Conservation (phyloP, 1,140 invertebrate species). For the Drosophila mauritiana region DNA sequence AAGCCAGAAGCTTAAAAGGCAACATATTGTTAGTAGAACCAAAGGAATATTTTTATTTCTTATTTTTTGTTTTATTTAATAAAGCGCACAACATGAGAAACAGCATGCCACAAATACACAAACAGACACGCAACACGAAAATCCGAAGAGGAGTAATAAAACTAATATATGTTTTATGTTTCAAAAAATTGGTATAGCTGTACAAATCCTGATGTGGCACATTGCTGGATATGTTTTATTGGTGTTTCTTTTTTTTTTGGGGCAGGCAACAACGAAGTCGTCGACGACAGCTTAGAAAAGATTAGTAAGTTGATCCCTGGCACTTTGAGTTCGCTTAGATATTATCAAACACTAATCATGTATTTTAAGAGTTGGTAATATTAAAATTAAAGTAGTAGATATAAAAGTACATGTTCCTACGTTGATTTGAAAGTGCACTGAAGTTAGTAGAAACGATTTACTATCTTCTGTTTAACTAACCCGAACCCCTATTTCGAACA, state of each 20-base stretch:
- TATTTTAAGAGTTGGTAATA: background rate
- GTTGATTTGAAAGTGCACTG: background rate
- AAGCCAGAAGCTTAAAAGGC: constrained; percentile 76
- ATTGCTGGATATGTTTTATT: constrained; percentile 2
- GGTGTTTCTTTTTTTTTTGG: background rate
- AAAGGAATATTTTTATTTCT: constrained; percentile 21
- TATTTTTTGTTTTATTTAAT: constrained; percentile 29
- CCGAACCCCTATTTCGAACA: background rate
- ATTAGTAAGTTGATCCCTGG: background rate
- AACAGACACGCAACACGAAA: constrained; percentile 54
- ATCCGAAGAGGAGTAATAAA: constrained; percentile 36
- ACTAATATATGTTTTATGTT: constrained; percentile 16
- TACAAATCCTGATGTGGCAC: background rate
- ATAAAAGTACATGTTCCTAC: background rate
- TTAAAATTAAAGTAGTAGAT: too few species aligned
- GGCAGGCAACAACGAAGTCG: constrained; percentile 35
- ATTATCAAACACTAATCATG: background rate
- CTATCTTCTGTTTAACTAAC: background rate
- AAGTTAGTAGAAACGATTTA: background rate
- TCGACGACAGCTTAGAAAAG: constrained; percentile 39
- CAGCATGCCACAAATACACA: constrained; percentile 68
- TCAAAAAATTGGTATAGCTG: constrained; percentile 5
- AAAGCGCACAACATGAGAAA: constrained; percentile 64
- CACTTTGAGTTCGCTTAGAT: background rate
- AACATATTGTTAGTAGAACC: constrained; percentile 72